Evolutionary conservation across 1,140 invertebrate genomes (phyloP), one percentile per base, ranked within the genome.

Genomic region (Philopotamus ludificatus): DNA sequence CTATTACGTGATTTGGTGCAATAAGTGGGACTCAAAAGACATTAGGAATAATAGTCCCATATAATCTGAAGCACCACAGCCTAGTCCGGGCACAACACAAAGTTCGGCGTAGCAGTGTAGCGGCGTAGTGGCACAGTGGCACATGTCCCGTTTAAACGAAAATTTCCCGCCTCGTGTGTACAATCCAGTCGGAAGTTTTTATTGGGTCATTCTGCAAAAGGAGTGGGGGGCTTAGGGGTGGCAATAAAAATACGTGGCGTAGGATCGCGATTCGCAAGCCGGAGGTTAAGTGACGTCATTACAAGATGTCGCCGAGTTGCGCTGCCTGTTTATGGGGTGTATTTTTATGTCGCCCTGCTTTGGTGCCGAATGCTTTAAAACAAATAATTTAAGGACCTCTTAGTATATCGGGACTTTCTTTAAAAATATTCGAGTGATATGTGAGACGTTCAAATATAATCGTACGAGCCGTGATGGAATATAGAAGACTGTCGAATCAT

Each of bases 211-310:
- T 63, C 39, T 18, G 4, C 45, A 15, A 4, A 15, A 49, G 15
- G 20, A 49, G 28, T n/a, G n/a, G n/a, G n/a, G n/a, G n/a, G n/a
- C n/a, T 22, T 21, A 25, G 7, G 20, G 15, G 41, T 25, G 49
- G 51, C 26, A 53, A 63, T 53, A 63, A 63, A 63, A 53, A 63
- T 54, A 54, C 16, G 61, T 26, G 49, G 57, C 18, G 41, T 21
- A 54, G 50, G 53, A 45, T 53, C 51, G 50, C 61, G 34, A 18
- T 44, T 62, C 61, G 51, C 44, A 28, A 39, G 34, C 42, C 15
- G 58, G 60, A 67, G 57, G 60, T 58, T 47, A 59, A 63, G 60
- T 28, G 60, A 26, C 53, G 45, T 63, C 66, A 67, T 67, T 67
- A 67, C 66, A 63, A 67, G 66, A 67, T 67, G 66, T 67, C 60